phyloP scores from a whole-genome alignment of 2,888 invertebrate genomes.

The Catocala fraxini region DNA sequence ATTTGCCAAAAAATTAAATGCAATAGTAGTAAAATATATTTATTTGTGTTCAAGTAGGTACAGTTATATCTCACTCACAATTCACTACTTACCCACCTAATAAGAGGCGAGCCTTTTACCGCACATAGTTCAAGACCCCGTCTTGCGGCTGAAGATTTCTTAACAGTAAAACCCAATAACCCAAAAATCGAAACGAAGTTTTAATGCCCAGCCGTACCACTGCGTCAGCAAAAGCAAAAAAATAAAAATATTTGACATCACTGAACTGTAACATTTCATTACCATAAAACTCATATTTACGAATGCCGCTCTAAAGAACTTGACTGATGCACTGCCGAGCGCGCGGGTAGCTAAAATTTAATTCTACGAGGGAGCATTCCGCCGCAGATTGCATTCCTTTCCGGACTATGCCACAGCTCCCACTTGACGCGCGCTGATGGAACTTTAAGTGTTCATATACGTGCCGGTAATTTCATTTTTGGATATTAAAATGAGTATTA shows the following conservation, averaged over 20 bases:
- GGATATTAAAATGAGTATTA: slow-evolving; percentile 11
- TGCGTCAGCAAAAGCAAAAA: too few relatives aligned
- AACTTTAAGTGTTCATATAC: slow-evolving; percentile 54
- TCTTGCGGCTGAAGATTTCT: too few relatives aligned
- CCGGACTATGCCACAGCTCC: slow-evolving; percentile 56
- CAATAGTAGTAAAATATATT: too few relatives aligned
- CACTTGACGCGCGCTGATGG: slow-evolving; percentile 63
- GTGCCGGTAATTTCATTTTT: slow-evolving; percentile 27
- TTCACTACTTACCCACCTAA: too few relatives aligned
- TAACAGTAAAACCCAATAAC: too few relatives aligned
- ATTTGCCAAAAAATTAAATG: too few relatives aligned
- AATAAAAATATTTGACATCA: background rate
- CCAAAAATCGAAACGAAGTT: too few relatives aligned
- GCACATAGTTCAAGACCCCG: too few relatives aligned
- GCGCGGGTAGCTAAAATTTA: slow-evolving; percentile 71
- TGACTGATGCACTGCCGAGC: slow-evolving; percentile 50
- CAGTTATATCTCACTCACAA: too few relatives aligned
- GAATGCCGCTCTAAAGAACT: slow-evolving; percentile 31
- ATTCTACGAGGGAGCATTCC: slow-evolving; percentile 78
- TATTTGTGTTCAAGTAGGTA: too few relatives aligned
- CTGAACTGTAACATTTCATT: slow-evolving; percentile 28
- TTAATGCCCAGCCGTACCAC: too few relatives aligned
- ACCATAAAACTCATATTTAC: slow-evolving; percentile 41
- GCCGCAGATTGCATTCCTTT: slow-evolving; percentile 83
- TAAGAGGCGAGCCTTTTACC: too few relatives aligned